Percentiles rank a stretch among this genome's conserved stretches.
Evolutionary conservation across 2,797 vertebrate species (phyloP).

Genomic region (Gymnothorax reevesii): DNA sequence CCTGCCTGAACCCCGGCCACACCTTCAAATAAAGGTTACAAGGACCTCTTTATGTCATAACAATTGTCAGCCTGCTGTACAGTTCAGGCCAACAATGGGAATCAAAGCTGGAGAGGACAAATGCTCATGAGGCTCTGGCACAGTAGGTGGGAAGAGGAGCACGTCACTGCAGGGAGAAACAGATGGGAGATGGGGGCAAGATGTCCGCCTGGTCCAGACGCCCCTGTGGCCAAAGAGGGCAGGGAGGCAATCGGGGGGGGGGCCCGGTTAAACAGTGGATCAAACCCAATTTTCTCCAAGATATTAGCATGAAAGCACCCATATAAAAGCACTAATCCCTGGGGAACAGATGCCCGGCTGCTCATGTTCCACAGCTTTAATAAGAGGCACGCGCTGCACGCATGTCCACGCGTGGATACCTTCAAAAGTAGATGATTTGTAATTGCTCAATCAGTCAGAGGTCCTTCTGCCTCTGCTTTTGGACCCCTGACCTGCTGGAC

Average conservation of each 20-base stretch:
- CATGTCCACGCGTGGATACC: conserved; percentile 53
- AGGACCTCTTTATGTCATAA: conserved; percentile 57
- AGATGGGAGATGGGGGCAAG: conserved; percentile 61
- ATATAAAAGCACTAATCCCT: conserved; percentile 38
- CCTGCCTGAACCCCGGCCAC: conserved; percentile 35
- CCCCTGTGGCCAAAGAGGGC: conserved; percentile 40
- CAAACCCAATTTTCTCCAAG: conserved; percentile 69
- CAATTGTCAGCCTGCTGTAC: conserved; percentile 59
- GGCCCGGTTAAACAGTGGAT: conserved; percentile 46
- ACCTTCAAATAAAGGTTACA: conserved; percentile 57
- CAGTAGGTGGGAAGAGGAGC: conserved; percentile 60
- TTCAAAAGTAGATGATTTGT: conserved; percentile 48
- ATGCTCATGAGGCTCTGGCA: conserved; percentile 67
- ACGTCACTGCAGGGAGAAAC: conserved; percentile 60
- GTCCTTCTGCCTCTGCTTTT: conserved; percentile 47
- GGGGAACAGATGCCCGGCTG: conserved; percentile 65
- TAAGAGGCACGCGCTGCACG: conserved; percentile 67
- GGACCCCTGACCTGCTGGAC: conserved; percentile 37
- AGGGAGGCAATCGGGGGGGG: conserved; percentile 37
- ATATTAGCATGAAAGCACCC: conserved; percentile 68
- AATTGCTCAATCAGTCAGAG: conserved; percentile 55
- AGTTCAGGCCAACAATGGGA: conserved; percentile 60
- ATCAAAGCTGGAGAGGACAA: conserved; percentile 53
- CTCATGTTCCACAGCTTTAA: conserved; percentile 66
- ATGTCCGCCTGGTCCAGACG: conserved; percentile 56